Percentiles rank a stretch among this genome's conserved stretches.
Conservation (phyloP, 2,888 invertebrate species). For the Shargacucullia verbasci region DNA sequence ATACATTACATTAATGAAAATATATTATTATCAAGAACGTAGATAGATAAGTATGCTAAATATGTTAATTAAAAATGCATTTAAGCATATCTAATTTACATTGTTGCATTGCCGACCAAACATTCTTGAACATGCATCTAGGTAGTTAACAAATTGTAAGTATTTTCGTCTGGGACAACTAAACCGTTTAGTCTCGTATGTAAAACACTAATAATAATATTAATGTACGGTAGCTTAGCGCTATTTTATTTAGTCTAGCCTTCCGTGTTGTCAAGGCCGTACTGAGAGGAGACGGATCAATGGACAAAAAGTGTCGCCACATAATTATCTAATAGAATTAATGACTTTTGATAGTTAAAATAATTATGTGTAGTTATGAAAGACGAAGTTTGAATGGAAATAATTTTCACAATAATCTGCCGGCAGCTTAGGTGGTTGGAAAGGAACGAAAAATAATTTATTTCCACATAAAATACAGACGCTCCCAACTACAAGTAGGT, state of each 20-base stretch:
- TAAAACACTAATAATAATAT: constrained; percentile 39
- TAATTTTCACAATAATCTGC: no score
- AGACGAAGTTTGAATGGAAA: no score
- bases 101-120: background rate
- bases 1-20: no score
- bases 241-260: constrained; percentile 63
- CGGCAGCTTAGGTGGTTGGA: no score
- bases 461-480: no score
- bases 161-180: constrained; percentile 5
- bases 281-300: constrained; percentile 61
- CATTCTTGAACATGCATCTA: constrained; percentile 1
- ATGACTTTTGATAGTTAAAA: background rate
- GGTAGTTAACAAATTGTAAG: constrained; percentile 11
- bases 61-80: no score
- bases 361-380: no score
- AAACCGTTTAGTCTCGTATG: constrained; percentile 36
- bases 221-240: constrained; percentile 61
- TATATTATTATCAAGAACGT: no score
- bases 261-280: constrained; percentile 79
- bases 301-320: constrained; percentile 64
- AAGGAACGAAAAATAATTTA: no score
- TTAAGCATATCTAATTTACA: background rate
- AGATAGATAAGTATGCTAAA: no score
- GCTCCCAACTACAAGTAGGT: no score
- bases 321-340: constrained; percentile 44